A percentile compares a stretch with the other conserved stretches of the same genome.
These are phyloP conservation scores for Channallabes apus DNA, from an alignment of 2,797 vertebrate species.

Conservation along the genomic window DNA sequence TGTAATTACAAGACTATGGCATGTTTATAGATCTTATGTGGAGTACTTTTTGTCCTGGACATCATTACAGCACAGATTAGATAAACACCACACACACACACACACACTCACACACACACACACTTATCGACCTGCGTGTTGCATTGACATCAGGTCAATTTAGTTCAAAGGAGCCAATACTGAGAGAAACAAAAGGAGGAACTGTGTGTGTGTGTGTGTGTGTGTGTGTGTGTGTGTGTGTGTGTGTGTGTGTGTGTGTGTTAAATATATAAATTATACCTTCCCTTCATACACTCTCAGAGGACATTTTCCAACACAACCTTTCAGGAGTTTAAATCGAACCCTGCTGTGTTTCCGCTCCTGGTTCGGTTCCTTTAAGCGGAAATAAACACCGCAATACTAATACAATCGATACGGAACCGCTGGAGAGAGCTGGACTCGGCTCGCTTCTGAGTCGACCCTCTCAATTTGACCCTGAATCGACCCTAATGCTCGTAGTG, in stretches of 20 bases:
- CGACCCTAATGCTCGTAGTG: not conserved
- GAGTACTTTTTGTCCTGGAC: conserved; percentile 19
- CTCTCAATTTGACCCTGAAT: not conserved
- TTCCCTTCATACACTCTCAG: not conserved
- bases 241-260: too few species aligned
- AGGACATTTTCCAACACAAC: not conserved
- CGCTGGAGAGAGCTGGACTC: not conserved
- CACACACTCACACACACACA: conserved; percentile 1
- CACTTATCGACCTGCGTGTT: not conserved
- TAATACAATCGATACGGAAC: not conserved
- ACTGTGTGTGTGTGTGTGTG: not conserved
- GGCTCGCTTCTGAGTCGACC: not conserved
- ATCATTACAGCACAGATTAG: conserved; percentile 42
- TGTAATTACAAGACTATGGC: conserved; percentile 52
- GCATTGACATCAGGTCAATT: not conserved
- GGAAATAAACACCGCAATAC: not conserved
- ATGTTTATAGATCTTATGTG: conserved; percentile 52
- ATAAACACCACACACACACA: conserved; percentile 9
- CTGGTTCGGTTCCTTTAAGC: not conserved
- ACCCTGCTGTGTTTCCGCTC: not conserved
- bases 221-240: conserved; percentile 17
- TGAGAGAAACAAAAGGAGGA: not conserved
- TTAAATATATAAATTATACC: not conserved
- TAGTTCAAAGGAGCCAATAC: not conserved
- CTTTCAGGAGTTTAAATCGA: not conserved